phyloP scores from a whole-genome alignment of 1,140 invertebrate genomes.

The Ceratosolen solmsi region DNA sequence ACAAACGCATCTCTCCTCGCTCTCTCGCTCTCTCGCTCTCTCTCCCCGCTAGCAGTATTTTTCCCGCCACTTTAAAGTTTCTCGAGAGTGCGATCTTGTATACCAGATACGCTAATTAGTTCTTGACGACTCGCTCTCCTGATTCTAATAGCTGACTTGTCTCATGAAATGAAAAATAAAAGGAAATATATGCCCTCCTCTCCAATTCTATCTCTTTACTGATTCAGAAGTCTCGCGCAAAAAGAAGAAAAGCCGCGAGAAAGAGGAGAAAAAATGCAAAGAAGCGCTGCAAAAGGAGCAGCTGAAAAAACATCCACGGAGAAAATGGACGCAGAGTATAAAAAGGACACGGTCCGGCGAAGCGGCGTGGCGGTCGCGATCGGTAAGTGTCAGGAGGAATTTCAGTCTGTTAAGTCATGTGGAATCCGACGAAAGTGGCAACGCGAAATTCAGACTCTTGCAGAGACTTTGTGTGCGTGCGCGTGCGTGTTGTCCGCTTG shows the following conservation, averaged over 20 bases:
- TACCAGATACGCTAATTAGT: conserved; percentile 61
- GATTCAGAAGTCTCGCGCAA: background rate
- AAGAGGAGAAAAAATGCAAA: conserved; percentile 12
- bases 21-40: background rate
- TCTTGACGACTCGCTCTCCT: conserved; percentile 54
- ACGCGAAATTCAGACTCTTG: conserved; percentile 1
- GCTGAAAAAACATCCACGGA: background rate
- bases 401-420: conserved; percentile 41
- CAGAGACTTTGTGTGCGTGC: background rate
- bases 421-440: conserved; percentile 45
- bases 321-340: conserved; percentile 16
- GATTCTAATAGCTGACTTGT: conserved; percentile 43
- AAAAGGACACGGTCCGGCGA: conserved; percentile 8
- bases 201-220: conserved; percentile 3
- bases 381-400: conserved; percentile 45
- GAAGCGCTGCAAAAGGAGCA: background rate
- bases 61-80: conserved; percentile 53
- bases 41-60: conserved; percentile 38
- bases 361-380: background rate
- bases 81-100: conserved; percentile 48
- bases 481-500: no score
- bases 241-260: background rate
- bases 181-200: conserved; percentile 3
- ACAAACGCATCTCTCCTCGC: conserved; percentile 46
- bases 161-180: conserved; percentile 17